These are phyloP conservation scores for Trachythela sp. DNA, from an alignment of 64 coral and sea anemone species.

Conservation along the genomic window DNA sequence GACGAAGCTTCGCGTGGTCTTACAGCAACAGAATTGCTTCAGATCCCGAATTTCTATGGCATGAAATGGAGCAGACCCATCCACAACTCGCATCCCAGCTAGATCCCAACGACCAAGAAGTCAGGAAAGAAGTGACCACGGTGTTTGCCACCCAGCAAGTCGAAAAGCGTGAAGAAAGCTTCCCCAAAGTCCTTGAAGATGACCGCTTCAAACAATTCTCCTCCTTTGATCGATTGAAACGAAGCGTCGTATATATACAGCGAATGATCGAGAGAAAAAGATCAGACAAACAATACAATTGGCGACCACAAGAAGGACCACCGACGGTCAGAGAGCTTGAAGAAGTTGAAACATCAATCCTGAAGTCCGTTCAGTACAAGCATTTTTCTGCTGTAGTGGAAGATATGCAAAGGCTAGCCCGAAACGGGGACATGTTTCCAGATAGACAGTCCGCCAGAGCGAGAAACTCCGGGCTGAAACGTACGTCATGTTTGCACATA, in stretches of 20 bases:
- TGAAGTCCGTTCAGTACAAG: constrained; percentile 26
- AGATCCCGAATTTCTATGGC: background rate
- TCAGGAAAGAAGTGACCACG: background rate
- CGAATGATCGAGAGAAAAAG: constrained; percentile 48
- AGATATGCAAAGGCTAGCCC: background rate
- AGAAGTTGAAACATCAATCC: constrained; percentile 8
- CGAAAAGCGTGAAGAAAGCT: background rate
- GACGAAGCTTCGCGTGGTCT: background rate
- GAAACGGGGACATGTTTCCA: constrained; percentile 14
- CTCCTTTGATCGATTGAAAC: constrained; percentile 41
- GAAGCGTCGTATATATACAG: constrained; percentile 38
- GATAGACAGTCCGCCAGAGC: constrained; percentile 21
- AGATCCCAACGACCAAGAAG: background rate
- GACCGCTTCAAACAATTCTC: constrained; percentile 42
- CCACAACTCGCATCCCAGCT: background rate
- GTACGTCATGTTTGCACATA: background rate
- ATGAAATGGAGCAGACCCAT: background rate
- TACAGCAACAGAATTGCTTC: background rate
- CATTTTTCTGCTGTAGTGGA: background rate
- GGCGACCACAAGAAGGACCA: constrained; percentile 50
- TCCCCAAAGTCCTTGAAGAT: background rate
- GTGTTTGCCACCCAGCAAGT: background rate
- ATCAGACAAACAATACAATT: constrained; percentile 56
- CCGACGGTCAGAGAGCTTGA: constrained; percentile 29
- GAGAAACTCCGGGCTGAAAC: background rate